Conservation (phyloP, 1,140 invertebrate species). For the Hestina assimilis region DNA sequence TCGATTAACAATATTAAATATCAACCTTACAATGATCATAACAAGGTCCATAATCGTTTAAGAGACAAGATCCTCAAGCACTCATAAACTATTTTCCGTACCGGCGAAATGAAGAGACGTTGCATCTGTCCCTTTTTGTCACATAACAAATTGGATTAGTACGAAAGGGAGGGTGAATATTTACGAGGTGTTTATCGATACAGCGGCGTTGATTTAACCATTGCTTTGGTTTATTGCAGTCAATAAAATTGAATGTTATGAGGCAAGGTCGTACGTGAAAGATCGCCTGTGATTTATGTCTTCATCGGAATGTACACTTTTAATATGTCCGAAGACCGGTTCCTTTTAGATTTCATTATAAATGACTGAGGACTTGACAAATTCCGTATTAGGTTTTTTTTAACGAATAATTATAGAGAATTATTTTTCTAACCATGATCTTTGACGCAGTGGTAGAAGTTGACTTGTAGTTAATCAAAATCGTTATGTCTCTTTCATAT, state of each 20-base stretch:
- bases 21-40: not conserved
- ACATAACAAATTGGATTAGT: constrained; percentile 21
- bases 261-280: constrained; percentile 72
- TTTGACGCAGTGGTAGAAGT: no score
- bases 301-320: constrained; percentile 50
- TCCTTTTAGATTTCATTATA: constrained; percentile 7
- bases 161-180: constrained; percentile 54
- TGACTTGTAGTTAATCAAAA: no score
- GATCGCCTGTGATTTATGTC: constrained; percentile 66
- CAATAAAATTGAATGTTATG: constrained; percentile 77
- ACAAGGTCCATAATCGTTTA: not conserved
- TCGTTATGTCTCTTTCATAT: no score
- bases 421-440: no score
- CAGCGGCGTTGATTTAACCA: constrained; percentile 74
- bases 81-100: constrained; percentile 75
- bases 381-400: no score
- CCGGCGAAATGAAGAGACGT: constrained; percentile 56
- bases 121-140: constrained; percentile 38
- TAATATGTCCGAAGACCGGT: constrained; percentile 24
- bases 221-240: constrained; percentile 76
- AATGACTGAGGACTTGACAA: not conserved
- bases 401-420: no score
- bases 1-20: constrained; percentile 33
- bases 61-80: constrained; percentile 34
- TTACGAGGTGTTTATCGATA: constrained; percentile 75